These are phyloP conservation scores for Ranitomeya variabilis DNA, from an alignment of 2,113 vertebrate genomes.

Conservation along the genomic window DNA sequence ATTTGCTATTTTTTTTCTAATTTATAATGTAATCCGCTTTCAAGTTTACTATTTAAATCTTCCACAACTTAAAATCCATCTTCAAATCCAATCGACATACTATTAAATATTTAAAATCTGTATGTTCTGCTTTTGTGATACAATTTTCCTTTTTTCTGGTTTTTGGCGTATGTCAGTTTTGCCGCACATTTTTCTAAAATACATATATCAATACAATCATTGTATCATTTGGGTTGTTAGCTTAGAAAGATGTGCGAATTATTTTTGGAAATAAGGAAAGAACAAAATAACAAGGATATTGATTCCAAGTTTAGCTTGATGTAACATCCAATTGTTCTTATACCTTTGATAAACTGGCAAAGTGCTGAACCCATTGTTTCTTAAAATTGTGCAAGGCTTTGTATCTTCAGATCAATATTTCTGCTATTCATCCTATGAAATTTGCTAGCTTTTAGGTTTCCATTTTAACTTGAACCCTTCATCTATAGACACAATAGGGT, in stretches of 20 bases:
- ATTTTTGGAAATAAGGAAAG: constrained; percentile 32
- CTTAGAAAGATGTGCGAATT: constrained; percentile 17
- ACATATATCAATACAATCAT: constrained; percentile 12
- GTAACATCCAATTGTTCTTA: constrained; percentile 40
- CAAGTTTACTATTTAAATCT: not conserved
- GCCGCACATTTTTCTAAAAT: not conserved
- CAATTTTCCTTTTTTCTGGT: not conserved
- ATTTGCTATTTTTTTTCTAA: not conserved
- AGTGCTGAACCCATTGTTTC: not conserved
- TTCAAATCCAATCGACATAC: not conserved
- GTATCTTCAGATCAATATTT: constrained; percentile 42
- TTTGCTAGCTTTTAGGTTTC: not conserved
- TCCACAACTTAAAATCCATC: not conserved
- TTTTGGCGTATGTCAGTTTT: not conserved
- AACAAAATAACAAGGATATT: constrained; percentile 50
- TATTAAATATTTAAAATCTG: not conserved
- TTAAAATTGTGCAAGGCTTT: constrained; percentile 46
- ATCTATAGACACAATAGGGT: not conserved
- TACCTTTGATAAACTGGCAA: constrained; percentile 35
- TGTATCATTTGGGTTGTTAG: constrained; percentile 12
- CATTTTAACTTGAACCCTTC: not conserved
- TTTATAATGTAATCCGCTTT: not conserved
- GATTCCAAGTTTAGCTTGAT: constrained; percentile 55
- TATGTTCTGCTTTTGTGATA: not conserved
- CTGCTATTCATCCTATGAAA: constrained; percentile 15